Percentiles rank a stretch among this genome's conserved stretches.
phyloP scores from a whole-genome alignment of 2,888 invertebrate species.

The Sphecodes monilicornis region DNA sequence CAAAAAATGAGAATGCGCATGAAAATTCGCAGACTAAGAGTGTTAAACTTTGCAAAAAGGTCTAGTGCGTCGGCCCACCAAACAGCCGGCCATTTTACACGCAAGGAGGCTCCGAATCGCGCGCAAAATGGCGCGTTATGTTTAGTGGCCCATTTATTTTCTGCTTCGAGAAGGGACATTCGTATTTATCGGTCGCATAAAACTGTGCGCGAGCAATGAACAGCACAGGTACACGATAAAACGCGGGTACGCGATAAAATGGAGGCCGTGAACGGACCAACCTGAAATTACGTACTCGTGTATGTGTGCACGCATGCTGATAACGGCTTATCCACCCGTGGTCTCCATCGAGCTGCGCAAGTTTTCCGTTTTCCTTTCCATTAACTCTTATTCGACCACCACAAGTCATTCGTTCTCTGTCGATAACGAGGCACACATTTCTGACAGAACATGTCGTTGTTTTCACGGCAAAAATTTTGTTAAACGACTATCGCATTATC shows the following conservation, averaged over 20 bases:
- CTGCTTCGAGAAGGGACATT: not conserved
- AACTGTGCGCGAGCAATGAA: constrained; percentile 33
- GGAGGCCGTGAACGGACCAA: constrained; percentile 27
- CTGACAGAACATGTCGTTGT: not conserved
- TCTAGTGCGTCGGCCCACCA: not conserved
- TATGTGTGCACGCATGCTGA: constrained; percentile 30
- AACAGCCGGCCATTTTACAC: not conserved
- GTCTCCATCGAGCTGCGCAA: constrained; percentile 30
- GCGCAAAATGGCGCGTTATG: not conserved
- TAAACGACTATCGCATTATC: no score
- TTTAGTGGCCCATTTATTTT: not conserved
- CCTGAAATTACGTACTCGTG: constrained; percentile 10
- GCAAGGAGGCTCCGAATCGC: not conserved
- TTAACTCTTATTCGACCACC: constrained; percentile 9
- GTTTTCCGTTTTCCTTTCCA: constrained; percentile 29
- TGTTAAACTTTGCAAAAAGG: not conserved
- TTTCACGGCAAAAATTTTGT: no score
- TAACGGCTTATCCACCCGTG: constrained; percentile 54
- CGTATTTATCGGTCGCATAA: constrained; percentile 41
- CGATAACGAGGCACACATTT: not conserved
- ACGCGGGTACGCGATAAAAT: constrained; percentile 36
- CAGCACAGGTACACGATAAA: constrained; percentile 48
- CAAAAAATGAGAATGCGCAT: no score
- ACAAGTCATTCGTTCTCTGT: not conserved
- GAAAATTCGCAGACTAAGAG: no score